Conservation (phyloP, 2,113 vertebrate species). For the human (Homo sapiens) region GRCh38 chr6:42289501-42290000, state of each 20-base stretch:
- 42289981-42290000: neutral
- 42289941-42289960: neutral
- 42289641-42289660: neutral
- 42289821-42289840: neutral
- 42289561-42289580: neutral
- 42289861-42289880: fast-evolving
- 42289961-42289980: neutral
- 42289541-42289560: neutral
- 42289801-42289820: neutral
- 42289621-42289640: neutral
- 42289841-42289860: neutral
- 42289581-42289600: neutral
- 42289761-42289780: neutral
- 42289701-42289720: neutral
- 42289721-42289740: neutral
- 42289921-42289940: neutral
- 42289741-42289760: neutral
- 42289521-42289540: constrained; percentile 3
- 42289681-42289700: neutral
- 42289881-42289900: neutral
- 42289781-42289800: neutral
- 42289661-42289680: neutral
- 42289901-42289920: neutral
- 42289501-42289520: neutral
- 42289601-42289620: neutral